Evolutionary conservation across 2,797 vertebrate genomes (phyloP).

Genomic region (Poeciliopsis paucimaculata): DNA sequence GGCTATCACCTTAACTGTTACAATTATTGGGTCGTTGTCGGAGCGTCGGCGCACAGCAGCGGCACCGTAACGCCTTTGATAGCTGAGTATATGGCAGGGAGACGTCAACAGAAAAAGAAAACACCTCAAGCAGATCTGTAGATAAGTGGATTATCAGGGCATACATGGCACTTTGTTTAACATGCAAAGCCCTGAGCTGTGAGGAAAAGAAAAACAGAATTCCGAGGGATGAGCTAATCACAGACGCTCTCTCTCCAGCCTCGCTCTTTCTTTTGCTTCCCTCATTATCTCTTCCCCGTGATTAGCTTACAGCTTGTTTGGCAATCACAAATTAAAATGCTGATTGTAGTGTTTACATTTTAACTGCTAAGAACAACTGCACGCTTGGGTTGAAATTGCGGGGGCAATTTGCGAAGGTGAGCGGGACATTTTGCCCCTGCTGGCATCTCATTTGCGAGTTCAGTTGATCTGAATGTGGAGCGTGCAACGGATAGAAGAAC

Average conservation of each 20-base stretch:
- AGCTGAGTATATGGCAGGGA: conserved; percentile 13
- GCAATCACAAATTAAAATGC: conserved; percentile 72
- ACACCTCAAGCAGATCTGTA: conserved; percentile 3
- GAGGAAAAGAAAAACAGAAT: conserved; percentile 35
- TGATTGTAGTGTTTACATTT: conserved; percentile 73
- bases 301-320: conserved; percentile 74
- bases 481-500: neutral
- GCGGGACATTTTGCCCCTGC: conserved; percentile 21
- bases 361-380: conserved; percentile 66
- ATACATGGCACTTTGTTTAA: conserved; percentile 23
- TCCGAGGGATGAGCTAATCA: conserved; percentile 56
- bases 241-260: conserved; percentile 41
- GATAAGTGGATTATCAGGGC: neutral
- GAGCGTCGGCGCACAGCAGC: conserved; percentile 22
- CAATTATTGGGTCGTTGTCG: conserved; percentile 50
- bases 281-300: conserved; percentile 61
- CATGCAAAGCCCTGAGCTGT: conserved; percentile 21
- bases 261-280: conserved; percentile 38
- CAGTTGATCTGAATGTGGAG: conserved; percentile 3
- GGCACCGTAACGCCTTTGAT: conserved; percentile 14
- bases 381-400: conserved; percentile 57
- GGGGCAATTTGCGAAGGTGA: conserved; percentile 57
- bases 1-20: conserved; percentile 54
- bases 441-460: conserved; percentile 29
- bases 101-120: conserved; percentile 24